A percentile compares a stretch with the other conserved stretches of the same genome.
These are phyloP conservation scores for Aphaenogaster rudis DNA, from an alignment of 1,140 invertebrate genomes.

Conservation along the genomic window DNA sequence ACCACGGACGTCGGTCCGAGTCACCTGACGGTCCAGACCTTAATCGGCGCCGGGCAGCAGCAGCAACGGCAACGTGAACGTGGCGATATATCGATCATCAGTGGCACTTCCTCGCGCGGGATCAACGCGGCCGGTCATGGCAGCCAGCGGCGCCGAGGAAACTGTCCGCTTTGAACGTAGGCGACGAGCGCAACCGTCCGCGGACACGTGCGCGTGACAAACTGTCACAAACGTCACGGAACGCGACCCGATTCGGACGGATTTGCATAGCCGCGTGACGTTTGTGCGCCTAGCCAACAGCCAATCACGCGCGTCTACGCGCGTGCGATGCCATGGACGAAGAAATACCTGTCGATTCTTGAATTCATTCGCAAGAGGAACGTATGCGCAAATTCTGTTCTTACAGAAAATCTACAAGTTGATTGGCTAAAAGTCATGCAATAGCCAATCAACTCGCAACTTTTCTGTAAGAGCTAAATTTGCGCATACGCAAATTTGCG, in stretches of 20 bases:
- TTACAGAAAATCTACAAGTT: too few relatives aligned
- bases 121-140: constrained; percentile 28
- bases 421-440: too few relatives aligned
- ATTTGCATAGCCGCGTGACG: neutral
- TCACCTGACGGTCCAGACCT: constrained; percentile 34
- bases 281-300: neutral
- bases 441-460: too few relatives aligned
- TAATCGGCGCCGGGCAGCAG: constrained; percentile 24
- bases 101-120: constrained; percentile 44
- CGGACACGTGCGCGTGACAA: constrained; percentile 43
- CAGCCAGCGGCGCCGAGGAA: neutral
- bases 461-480: too few relatives aligned
- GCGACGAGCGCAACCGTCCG: neutral
- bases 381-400: too few relatives aligned
- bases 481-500: too few relatives aligned
- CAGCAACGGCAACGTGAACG: neutral
- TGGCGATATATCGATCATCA: constrained; percentile 71
- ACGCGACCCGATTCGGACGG: neutral
- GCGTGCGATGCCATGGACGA: neutral
- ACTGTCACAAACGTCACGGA: constrained; percentile 37
- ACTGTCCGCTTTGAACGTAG: neutral
- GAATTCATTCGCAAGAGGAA: too few relatives aligned
- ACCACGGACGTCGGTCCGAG: neutral
- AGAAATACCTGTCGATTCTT: too few relatives aligned
- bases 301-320: neutral